A percentile compares a stretch with the other conserved stretches of the same genome.
These are phyloP conservation scores for Epistrophe grossulariae DNA, from an alignment of 2,888 invertebrate genomes.

Conservation along the genomic window DNA sequence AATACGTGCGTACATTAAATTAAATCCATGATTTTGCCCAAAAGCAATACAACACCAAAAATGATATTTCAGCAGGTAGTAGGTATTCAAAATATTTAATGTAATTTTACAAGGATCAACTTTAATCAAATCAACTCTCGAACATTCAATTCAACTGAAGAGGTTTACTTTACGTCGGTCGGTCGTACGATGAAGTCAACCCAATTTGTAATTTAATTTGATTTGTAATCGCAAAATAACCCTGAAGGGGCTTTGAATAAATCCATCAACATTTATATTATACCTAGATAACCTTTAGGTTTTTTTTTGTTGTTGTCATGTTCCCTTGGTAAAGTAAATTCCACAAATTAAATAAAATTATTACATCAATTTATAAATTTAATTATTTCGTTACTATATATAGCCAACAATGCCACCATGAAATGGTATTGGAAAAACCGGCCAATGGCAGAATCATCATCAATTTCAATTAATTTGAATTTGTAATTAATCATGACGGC, in stretches of 20 bases:
- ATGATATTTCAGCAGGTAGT: not conserved
- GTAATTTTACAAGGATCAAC: slow-evolving; percentile 30
- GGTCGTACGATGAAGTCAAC: slow-evolving; percentile 8
- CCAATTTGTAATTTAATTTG: slow-evolving; percentile 38
- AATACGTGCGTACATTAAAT: not conserved
- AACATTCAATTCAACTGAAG: not conserved
- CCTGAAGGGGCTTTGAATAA: slow-evolving; percentile 10
- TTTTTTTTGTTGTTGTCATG: not conserved
- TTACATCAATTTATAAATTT: slow-evolving; percentile 46
- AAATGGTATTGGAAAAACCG: not conserved
- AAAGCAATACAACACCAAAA: not conserved
- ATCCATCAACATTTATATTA: not conserved
- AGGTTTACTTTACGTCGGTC: slow-evolving; percentile 14
- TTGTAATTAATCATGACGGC: slow-evolving; percentile 68
- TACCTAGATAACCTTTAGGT: not conserved
- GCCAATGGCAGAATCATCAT: slow-evolving; percentile 54
- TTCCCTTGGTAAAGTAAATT: slow-evolving; percentile 34
- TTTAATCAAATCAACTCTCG: slow-evolving; percentile 36
- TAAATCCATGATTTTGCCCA: not conserved
- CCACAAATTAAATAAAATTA: slow-evolving; percentile 44
- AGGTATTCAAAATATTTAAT: not conserved
- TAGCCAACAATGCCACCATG: not conserved
- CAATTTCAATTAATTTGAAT: slow-evolving; percentile 71
- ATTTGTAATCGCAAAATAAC: slow-evolving; percentile 37
- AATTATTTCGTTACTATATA: slow-evolving; percentile 27